A percentile compares a stretch with the other conserved stretches of the same genome.
Evolutionary conservation across 2,113 vertebrate species (phyloP).

Genomic region (Vanacampus margaritifer): DNA sequence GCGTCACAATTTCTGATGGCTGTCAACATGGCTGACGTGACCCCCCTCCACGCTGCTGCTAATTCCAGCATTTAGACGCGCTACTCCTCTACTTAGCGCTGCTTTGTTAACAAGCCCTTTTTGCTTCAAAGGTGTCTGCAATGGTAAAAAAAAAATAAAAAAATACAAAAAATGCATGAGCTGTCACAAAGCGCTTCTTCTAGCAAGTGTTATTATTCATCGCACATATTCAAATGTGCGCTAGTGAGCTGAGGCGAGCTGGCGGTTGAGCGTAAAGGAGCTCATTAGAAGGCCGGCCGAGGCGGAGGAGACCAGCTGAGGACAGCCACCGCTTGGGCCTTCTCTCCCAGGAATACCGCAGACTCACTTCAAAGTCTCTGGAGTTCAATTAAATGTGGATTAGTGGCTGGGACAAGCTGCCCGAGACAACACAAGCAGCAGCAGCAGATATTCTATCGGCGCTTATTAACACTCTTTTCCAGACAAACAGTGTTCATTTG

Average conservation of each 20-base stretch:
- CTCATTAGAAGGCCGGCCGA: constrained; percentile 71
- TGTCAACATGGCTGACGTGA: constrained; percentile 75
- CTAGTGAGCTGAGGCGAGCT: constrained; percentile 29
- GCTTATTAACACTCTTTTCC: neutral
- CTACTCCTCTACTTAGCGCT: constrained; percentile 58
- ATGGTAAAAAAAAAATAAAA: constrained; percentile 40
- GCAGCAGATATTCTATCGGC: neutral
- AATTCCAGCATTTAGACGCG: constrained; percentile 77
- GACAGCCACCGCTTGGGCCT: constrained; percentile 46
- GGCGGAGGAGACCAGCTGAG: constrained; percentile 73
- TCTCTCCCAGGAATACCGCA: constrained; percentile 64
- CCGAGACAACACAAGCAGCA: neutral
- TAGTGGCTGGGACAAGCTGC: constrained; percentile 69
- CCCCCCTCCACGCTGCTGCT: constrained; percentile 63
- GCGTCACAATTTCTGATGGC: constrained; percentile 70
- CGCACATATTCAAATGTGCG: constrained; percentile 69
- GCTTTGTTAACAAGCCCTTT: constrained; percentile 60
- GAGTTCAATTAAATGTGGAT: constrained; percentile 99
- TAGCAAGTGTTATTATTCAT: constrained; percentile 57
- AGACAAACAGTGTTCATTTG: too few relatives aligned
- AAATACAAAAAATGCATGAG: constrained; percentile 39
- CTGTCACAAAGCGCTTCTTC: constrained; percentile 32
- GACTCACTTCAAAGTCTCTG: constrained; percentile 96
- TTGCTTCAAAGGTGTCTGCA: constrained; percentile 45
- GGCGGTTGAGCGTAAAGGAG: constrained; percentile 47